Evolutionary conservation across 2,888 invertebrate genomes (phyloP).

Genomic region (Watsonalla cultraria): DNA sequence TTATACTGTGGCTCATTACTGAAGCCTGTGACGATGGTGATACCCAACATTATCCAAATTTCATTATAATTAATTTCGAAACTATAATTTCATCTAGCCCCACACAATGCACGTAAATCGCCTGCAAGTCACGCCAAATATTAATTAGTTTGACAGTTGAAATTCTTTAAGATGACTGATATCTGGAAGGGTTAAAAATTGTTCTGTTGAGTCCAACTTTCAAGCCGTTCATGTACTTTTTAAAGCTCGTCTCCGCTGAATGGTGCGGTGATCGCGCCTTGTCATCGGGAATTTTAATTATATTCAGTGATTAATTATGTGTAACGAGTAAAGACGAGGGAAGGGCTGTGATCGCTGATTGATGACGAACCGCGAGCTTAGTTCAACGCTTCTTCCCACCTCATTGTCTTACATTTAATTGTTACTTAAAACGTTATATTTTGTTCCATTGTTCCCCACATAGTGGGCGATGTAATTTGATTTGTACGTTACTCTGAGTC

Average conservation of each 20-base stretch:
- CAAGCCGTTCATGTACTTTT: constrained; percentile 39
- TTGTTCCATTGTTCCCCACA: constrained; percentile 60
- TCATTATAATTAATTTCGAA: constrained; percentile 2
- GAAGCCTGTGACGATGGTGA: constrained; percentile 30
- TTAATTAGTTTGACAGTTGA: constrained; percentile 23
- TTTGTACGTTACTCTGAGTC: constrained; percentile 63
- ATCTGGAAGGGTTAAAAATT: constrained; percentile 38
- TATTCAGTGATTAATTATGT: constrained; percentile 74
- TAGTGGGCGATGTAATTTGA: constrained; percentile 64
- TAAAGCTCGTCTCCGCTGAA: constrained; percentile 29
- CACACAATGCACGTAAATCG: constrained; percentile 8
- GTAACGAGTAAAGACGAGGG: constrained; percentile 57
- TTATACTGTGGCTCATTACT: constrained; percentile 58
- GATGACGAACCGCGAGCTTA: constrained; percentile 59
- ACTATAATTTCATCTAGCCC: constrained; percentile 2
- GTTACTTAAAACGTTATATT: constrained; percentile 68
- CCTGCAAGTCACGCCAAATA: constrained; percentile 30
- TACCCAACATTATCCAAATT: constrained; percentile 5
- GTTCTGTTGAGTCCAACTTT: constrained; percentile 26
- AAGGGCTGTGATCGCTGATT: constrained; percentile 61
- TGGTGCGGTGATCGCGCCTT: constrained; percentile 59
- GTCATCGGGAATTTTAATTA: constrained; percentile 77
- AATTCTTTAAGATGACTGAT: constrained; percentile 9
- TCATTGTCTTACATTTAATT: constrained; percentile 69
- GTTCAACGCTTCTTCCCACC: constrained; percentile 44